These are phyloP conservation scores for Natrix natrix DNA, from an alignment of 2,797 vertebrate species.

Conservation along the genomic window DNA sequence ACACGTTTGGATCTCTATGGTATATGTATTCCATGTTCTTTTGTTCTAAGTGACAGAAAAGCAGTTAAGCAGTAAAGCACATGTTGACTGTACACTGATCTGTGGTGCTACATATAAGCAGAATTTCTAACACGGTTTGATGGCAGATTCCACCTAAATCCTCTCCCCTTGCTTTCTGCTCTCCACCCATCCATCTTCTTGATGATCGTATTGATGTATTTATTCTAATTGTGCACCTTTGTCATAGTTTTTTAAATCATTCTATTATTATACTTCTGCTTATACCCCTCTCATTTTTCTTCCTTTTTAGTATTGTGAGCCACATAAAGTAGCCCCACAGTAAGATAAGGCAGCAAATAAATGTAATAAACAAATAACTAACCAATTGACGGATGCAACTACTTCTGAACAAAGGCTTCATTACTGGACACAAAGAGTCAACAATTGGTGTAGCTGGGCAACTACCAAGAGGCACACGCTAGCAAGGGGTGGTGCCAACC, in stretches of 20 bases:
- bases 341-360: not conserved
- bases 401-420: not conserved
- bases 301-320: not conserved
- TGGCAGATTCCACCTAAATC: not conserved
- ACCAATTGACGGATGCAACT: not conserved
- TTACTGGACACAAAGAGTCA: not conserved
- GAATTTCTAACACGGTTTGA: not conserved
- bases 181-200: not conserved
- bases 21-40: not conserved
- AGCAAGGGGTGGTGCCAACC: not conserved
- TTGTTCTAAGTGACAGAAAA: not conserved
- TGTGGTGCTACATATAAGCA: not conserved
- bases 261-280: not conserved
- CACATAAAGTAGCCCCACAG: not conserved
- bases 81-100: not conserved
- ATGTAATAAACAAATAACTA: not conserved
- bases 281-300: not conserved
- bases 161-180: not conserved
- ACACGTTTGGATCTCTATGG: not conserved
- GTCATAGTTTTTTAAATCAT: not conserved
- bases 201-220: not conserved
- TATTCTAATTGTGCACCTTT: not conserved
- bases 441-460: not conserved
- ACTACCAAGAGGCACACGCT: not conserved
- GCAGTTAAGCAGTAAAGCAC: not conserved